phyloP scores from a whole-genome alignment of 2,797 vertebrate species.

The Hirundo rustica region DNA sequence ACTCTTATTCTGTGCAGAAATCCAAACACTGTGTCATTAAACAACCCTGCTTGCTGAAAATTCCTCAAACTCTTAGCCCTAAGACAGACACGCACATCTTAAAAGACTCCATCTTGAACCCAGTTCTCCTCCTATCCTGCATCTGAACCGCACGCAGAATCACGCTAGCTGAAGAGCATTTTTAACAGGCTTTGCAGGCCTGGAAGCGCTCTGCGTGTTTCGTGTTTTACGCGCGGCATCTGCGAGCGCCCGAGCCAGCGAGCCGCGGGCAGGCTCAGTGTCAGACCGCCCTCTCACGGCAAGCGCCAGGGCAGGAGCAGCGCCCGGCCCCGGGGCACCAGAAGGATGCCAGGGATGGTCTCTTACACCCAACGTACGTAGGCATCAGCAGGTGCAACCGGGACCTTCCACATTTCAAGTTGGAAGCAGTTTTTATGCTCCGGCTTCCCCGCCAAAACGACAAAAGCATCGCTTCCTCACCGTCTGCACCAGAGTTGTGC shows the following conservation, averaged over 20 bases:
- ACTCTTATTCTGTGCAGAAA: background rate
- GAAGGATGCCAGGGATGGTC: background rate
- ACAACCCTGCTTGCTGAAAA: background rate
- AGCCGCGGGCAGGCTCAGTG: background rate
- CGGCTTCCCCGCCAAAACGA: background rate
- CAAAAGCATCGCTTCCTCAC: background rate
- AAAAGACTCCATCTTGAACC: background rate
- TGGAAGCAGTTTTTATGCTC: background rate
- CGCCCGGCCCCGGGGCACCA: accelerated
- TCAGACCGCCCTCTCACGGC: conserved; percentile 61
- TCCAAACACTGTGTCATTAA: background rate
- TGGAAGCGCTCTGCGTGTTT: background rate
- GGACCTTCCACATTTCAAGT: background rate
- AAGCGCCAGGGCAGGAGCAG: background rate
- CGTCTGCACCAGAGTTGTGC: background rate
- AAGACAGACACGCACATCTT: background rate
- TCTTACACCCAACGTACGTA: accelerated
- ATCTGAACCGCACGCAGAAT: background rate
- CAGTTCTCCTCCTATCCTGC: background rate
- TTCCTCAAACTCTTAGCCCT: background rate
- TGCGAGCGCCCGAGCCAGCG: background rate
- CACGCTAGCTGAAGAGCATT: background rate
- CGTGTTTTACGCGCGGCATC: background rate
- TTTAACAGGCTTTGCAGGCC: background rate
- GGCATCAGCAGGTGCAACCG: background rate